These are phyloP conservation scores for Clistopyga incitator DNA, from an alignment of 2,888 invertebrate genomes.

Conservation along the genomic window DNA sequence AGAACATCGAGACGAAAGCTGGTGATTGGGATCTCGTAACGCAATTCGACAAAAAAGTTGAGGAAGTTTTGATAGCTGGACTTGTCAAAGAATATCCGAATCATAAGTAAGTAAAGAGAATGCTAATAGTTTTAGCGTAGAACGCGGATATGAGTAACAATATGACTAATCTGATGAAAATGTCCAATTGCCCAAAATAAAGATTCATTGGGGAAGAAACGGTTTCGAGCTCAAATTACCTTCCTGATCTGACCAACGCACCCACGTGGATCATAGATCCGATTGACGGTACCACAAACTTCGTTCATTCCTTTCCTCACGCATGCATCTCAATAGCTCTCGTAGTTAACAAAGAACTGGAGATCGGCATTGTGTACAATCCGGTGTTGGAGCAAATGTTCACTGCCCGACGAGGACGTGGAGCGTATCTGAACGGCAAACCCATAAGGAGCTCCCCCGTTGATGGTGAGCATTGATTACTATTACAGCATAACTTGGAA, in stretches of 20 bases:
- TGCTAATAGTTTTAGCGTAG: background rate
- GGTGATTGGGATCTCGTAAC: slow-evolving; percentile 92
- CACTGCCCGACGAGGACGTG: slow-evolving; percentile 89
- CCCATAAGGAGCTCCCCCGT: slow-evolving; percentile 86
- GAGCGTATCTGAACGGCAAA: slow-evolving; percentile 90
- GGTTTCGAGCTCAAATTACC: slow-evolving; percentile 82
- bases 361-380: slow-evolving; percentile 91
- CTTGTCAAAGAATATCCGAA: slow-evolving; percentile 87
- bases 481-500: slow-evolving; percentile 3
- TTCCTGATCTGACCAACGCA: slow-evolving; percentile 88
- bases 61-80: slow-evolving; percentile 88
- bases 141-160: background rate
- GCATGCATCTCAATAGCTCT: slow-evolving; percentile 90
- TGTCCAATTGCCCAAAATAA: background rate
- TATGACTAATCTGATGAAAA: slow-evolving; percentile 1
- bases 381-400: slow-evolving; percentile 90
- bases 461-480: slow-evolving; percentile 81
- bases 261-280: slow-evolving; percentile 96
- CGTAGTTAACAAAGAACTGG: slow-evolving; percentile 86
- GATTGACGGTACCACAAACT: slow-evolving; percentile 95
- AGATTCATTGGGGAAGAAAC: slow-evolving; percentile 95
- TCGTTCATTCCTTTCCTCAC: slow-evolving; percentile 90
- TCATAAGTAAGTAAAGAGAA: slow-evolving; percentile 86
- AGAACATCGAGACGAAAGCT: slow-evolving; percentile 86
- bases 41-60: slow-evolving; percentile 91